Evolutionary conservation across 30 jellyfish, hydroid and myxozoan genomes (phyloP).

Genomic region (Turritopsis dohrnii): DNA sequence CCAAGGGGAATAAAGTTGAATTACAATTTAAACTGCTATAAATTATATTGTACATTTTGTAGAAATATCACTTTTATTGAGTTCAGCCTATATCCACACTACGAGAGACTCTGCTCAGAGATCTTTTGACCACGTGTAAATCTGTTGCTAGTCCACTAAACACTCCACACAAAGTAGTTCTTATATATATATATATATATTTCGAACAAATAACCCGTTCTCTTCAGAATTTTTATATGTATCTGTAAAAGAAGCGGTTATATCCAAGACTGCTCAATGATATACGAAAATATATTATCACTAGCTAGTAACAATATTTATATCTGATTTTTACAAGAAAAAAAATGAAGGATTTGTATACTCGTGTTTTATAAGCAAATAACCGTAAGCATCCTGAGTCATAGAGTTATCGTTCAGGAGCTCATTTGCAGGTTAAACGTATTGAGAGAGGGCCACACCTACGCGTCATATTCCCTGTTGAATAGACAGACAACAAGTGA

Average conservation of each 20-base stretch:
- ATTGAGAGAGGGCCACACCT: too few species aligned
- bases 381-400: too few species aligned
- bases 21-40: neutral
- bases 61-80: neutral
- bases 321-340: neutral
- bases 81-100: neutral
- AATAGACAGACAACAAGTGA: too few species aligned
- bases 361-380: too few species aligned
- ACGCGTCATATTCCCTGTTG: too few species aligned
- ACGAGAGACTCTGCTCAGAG: neutral
- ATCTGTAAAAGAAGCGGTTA: neutral
- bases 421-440: too few species aligned
- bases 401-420: too few species aligned
- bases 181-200: too few species aligned
- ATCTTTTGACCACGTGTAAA: neutral
- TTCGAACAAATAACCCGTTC: neutral
- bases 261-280: neutral
- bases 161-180: neutral
- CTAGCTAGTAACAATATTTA: neutral
- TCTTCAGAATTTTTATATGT: neutral
- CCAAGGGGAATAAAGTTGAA: neutral
- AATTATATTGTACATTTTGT: constrained; percentile 1
- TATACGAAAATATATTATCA: neutral
- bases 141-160: neutral
- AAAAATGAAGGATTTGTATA: neutral